Percentiles rank a stretch among this genome's conserved stretches.
Conservation (phyloP, 2,113 vertebrate species). For the Pseudorectes ferrugineus region DNA sequence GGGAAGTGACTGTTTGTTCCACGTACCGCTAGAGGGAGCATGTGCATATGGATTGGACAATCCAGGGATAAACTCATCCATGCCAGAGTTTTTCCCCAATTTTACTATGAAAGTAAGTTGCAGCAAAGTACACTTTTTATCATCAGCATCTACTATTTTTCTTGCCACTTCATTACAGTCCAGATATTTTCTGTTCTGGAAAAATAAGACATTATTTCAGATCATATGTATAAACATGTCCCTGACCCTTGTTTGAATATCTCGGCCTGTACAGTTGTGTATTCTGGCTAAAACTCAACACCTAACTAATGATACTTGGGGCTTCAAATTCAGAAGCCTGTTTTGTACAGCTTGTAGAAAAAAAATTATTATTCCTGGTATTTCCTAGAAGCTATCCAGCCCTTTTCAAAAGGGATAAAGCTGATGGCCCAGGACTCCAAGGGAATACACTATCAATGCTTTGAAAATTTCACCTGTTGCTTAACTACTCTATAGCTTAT, state of each 20-base stretch:
- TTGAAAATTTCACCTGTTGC: background rate
- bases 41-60: background rate
- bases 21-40: slow-evolving; percentile 32
- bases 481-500: background rate
- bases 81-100: background rate
- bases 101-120: background rate
- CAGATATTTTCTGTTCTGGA: background rate
- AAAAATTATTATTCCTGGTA: background rate
- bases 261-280: rapidly evolving
- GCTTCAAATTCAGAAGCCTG: background rate
- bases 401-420: background rate
- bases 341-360: background rate
- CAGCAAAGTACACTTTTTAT: background rate
- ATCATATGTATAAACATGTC: rapidly evolving
- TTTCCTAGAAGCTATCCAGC: background rate
- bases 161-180: background rate
- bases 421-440: background rate
- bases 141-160: background rate
- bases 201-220: background rate
- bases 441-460: background rate
- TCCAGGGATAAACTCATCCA: background rate
- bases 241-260: background rate
- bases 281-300: background rate
- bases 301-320: background rate
- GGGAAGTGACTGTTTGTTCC: background rate